Base-by-base conservation (phyloP, 2,888 invertebrate genomes). In the Synergus japonicus region DNA sequence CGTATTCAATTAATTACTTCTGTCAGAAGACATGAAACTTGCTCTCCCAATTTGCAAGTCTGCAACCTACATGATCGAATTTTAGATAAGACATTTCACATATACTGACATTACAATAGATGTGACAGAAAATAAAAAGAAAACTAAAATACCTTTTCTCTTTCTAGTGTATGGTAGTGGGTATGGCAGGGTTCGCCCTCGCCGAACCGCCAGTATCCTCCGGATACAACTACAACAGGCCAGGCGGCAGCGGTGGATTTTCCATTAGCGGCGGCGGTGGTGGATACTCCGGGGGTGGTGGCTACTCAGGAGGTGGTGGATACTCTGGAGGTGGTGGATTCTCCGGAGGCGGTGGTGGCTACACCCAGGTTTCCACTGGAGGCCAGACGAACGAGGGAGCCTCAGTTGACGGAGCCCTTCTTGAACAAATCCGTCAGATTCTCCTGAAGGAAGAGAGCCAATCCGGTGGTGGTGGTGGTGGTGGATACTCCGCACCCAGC, bases 371-470 rank as follows among this genome's bases (percentile, higher is more conserved):
- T 86, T 97, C 96, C 87, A 94, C 95, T 86, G 97, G 97, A 86
- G 95, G 94, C 93, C 96, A 96, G 92, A 96, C 96, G 88, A 96
- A 94, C 87, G 97, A 97, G 92, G 97, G 97, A 83, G 96, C 96
- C 89, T 94, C 96, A 92, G 96, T 97, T 86, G 97, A 97, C 93
- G 93, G 94, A 54, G 95, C 95, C 84, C 95, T 97, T 86, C 94
- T 97, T 85, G 97, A 97, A 90, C 96, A 97, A 93, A 95, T 97
- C 90, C 95, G 97, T 88, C 96, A 97, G 92, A 97, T 97, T 93
- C 94, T 97, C 85, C 94, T 97, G 87, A 96, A 95, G 90, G 97
- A 97, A 93, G 97, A 97, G 92, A 93, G 95, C 87, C 94, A 94
- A 88, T 93, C 94, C 76, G 93, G 94, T 44, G 93, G 94, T 43